A percentile compares a stretch with the other conserved stretches of the same genome.
Evolutionary conservation across 2,113 vertebrate genomes (phyloP).

Genomic region (Sialia sialis): DNA sequence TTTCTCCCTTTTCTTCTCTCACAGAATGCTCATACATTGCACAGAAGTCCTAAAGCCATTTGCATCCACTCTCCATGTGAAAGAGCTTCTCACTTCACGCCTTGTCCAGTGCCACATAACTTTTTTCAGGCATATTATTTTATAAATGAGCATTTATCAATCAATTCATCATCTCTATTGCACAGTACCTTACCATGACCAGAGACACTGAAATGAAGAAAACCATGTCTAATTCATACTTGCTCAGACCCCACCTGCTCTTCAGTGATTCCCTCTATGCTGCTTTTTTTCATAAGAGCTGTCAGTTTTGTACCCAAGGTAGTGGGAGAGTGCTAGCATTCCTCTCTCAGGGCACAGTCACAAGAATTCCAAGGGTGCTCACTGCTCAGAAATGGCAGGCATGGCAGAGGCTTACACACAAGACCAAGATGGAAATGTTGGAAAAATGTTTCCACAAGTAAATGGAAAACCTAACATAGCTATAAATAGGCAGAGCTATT

Average conservation of each 20-base stretch:
- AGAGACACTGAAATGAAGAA: not conserved
- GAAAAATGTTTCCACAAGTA: not conserved
- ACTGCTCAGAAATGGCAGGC: not conserved
- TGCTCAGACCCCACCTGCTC: not conserved
- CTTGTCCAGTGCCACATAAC: not conserved
- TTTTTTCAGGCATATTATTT: not conserved
- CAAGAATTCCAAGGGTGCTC: not conserved
- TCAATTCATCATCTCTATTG: not conserved
- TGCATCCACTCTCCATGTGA: not conserved
- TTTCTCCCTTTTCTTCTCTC: not conserved
- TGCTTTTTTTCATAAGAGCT: not conserved
- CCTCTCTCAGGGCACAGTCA: not conserved
- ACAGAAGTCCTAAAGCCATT: not conserved
- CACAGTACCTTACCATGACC: not conserved
- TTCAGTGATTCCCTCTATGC: not conserved
- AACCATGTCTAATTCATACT: not conserved
- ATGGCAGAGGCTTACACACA: not conserved
- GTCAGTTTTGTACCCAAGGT: not conserved
- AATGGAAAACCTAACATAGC: not conserved
- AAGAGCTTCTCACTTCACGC: not conserved
- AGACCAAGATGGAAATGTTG: not conserved
- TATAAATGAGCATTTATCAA: not conserved
- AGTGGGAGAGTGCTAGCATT: not conserved
- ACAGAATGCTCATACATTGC: not conserved
- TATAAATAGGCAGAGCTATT: slow-evolving; percentile 13